Evolutionary conservation across 2,797 vertebrate species (phyloP), one percentile per base, ranked within the genome.

Genomic region (Gambusia yucatana): DNA sequence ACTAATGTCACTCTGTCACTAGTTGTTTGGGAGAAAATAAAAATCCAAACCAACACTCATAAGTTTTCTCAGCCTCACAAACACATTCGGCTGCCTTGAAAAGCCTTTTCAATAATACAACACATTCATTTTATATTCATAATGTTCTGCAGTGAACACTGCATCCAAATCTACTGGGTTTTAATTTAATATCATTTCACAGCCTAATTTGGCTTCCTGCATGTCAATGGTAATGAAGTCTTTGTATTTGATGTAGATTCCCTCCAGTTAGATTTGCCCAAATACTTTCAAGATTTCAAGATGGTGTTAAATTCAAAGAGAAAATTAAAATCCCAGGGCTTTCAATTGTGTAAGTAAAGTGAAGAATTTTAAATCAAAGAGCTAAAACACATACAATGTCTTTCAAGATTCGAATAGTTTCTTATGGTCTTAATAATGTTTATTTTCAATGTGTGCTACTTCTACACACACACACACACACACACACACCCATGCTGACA

Each of bases 101-200:
- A 50, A 91, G 74, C 79, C 78, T 91, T 88, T 92, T 94, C 81
- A 94, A 94, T 94, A 93, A 95, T 94, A 88, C 80, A 93, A 75
- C 76, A 47, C 65, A 84, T 90, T 94, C 90, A 94, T 94, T 94
- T 94, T 93, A 91, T 92, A 93, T 94, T 94, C 91, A 95, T 94
- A 90, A 91, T 93, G 80, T 6, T 36, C 87, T 82, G 85, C 84
- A 55, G 86, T 85, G 89, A 93, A 93, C 90, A 88, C 87, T 92
- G 89, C 77, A 92, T 78, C 81, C 61, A 65, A 87, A 86, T 92
- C 92, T 92, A 84, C 89, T 91, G 92, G 92, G 92, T 89, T 93
- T 70, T 92, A 88, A 95, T 94, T 93, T 93, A 87, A 89, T 82
- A 82, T 89, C 82, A 93, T 93, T 91, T 87, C 76, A 85, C 79